Conservation (phyloP, 2,113 vertebrate species). For the Colistium nudipinnis region DNA sequence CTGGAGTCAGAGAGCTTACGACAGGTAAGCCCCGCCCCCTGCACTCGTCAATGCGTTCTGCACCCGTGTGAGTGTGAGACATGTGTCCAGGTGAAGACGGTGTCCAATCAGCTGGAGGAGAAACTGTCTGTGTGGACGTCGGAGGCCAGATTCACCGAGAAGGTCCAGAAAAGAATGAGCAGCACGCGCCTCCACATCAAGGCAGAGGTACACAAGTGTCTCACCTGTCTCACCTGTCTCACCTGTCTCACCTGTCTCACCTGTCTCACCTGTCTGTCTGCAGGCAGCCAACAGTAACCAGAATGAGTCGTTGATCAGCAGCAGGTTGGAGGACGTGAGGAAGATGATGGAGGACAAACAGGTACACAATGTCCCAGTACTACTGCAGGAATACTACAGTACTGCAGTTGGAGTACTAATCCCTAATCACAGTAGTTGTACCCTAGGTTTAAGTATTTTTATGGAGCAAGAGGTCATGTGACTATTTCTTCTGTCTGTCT, state of each 20-base stretch:
- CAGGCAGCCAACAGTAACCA: no score
- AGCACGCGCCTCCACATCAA: constrained; percentile 46
- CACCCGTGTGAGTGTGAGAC: no score
- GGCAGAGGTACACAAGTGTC: constrained; percentile 51
- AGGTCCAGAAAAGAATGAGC: constrained; percentile 19
- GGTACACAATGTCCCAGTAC: no score
- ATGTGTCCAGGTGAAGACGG: constrained; percentile 66
- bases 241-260: background rate
- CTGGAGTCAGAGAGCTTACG: constrained; percentile 51
- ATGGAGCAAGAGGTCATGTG: no score
- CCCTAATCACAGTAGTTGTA: no score
- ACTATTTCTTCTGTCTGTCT: background rate
- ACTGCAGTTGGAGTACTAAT: no score
- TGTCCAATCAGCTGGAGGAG: constrained; percentile 22
- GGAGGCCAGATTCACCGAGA: constrained; percentile 49
- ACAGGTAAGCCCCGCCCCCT: constrained; percentile 56
- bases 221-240: background rate
- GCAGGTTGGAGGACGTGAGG: no score
- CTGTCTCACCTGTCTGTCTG: background rate
- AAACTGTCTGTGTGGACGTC: constrained; percentile 45
- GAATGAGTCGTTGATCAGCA: no score
- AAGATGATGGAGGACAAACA: no score
- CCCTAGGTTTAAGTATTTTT: no score
- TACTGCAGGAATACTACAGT: no score
- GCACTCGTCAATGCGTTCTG: no score